Evolutionary conservation across 2,797 vertebrate species (phyloP).

Genomic region (Podargus strigoides): DNA sequence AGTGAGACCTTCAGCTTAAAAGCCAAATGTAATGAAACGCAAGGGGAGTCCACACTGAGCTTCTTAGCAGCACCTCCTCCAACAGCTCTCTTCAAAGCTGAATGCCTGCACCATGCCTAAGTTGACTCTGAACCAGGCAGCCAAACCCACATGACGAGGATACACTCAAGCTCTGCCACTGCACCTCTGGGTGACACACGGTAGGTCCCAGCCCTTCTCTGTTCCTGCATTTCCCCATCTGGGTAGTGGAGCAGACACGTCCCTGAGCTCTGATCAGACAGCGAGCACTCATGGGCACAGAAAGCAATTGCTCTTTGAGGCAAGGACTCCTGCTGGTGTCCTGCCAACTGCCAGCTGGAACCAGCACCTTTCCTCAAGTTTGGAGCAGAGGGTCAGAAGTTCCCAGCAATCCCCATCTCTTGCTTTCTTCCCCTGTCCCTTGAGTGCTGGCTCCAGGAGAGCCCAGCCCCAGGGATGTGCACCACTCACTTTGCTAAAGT

Average conservation of each 20-base stretch:
- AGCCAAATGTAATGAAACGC: neutral
- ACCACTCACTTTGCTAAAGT: neutral
- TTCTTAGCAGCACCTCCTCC: neutral
- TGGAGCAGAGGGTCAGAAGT: neutral
- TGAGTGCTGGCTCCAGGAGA: neutral
- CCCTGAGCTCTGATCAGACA: neutral
- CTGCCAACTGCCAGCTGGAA: neutral
- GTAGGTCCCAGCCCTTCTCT: neutral
- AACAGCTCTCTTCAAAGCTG: neutral
- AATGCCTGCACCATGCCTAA: neutral
- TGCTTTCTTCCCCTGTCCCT: neutral
- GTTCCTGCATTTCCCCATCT: neutral
- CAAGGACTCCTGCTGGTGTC: neutral
- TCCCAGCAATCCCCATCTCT: neutral
- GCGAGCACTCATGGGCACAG: neutral
- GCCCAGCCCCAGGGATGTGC: too few species aligned
- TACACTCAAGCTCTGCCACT: neutral
- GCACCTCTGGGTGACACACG: neutral
- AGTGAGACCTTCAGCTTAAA: neutral
- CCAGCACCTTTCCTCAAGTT: neutral
- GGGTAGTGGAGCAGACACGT: accelerated
- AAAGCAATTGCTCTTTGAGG: neutral
- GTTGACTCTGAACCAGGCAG: neutral
- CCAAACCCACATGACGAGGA: neutral
- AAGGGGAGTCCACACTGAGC: neutral